Evolutionary conservation across 2,888 invertebrate genomes (phyloP).

Genomic region (Epistrophe grossulariae): DNA sequence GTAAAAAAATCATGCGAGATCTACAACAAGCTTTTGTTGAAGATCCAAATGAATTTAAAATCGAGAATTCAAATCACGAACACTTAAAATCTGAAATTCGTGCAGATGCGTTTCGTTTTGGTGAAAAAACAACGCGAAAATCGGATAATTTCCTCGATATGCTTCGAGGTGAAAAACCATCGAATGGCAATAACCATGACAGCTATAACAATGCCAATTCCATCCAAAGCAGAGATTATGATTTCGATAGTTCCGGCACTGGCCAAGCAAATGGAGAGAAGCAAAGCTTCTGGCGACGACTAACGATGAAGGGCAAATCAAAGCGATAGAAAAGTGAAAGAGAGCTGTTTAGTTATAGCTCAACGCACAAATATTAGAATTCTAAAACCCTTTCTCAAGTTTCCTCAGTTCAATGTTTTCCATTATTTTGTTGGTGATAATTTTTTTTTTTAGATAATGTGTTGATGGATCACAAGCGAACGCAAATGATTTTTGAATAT

Average conservation of each 20-base stretch:
- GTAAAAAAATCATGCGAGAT: conserved; percentile 94
- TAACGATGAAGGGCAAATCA: conserved; percentile 88
- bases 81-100: conserved; percentile 88
- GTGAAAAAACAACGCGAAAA: conserved; percentile 84
- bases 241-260: conserved; percentile 81
- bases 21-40: conserved; percentile 90
- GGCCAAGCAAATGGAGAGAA: conserved; percentile 85
- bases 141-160: conserved; percentile 87
- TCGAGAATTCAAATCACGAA: conserved; percentile 88
- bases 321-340: conserved; percentile 85
- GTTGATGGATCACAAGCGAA: conserved; percentile 66
- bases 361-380: conserved; percentile 50
- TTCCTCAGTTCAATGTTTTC: conserved; percentile 68
- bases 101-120: conserved; percentile 88
- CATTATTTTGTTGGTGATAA: conserved; percentile 67
- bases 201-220: conserved; percentile 72
- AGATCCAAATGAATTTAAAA: conserved; percentile 89
- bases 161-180: conserved; percentile 85
- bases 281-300: conserved; percentile 88
- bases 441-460: conserved; percentile 53
- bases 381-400: conserved; percentile 49
- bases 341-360: neutral
- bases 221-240: conserved; percentile 84
- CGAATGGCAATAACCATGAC: conserved; percentile 69
- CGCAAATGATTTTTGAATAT: conserved; percentile 50